Evolutionary conservation across 2,888 invertebrate genomes (phyloP).

Genomic region (Machimus atricapillus): DNA sequence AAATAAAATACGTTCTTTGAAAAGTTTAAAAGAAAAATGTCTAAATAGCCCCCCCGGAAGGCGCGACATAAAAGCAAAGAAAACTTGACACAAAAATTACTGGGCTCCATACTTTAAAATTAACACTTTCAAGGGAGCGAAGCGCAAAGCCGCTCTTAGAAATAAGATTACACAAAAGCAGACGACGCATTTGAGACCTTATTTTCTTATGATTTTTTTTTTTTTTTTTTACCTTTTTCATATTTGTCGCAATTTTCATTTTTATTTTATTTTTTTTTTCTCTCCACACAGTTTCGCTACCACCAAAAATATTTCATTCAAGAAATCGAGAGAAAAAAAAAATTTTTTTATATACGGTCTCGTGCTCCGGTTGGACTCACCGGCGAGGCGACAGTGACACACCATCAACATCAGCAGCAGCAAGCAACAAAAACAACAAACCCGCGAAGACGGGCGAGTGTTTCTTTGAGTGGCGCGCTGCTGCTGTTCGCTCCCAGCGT

Average conservation of each 20-base stretch:
- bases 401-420: neutral
- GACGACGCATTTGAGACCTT: neutral
- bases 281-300: neutral
- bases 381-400: neutral
- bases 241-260: neutral
- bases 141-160: neutral
- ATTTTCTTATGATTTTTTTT: neutral
- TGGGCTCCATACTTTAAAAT: neutral
- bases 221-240: neutral
- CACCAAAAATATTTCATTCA: constrained; percentile 27
- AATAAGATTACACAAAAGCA: neutral
- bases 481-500: neutral
- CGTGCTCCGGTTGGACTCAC: neutral
- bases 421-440: neutral
- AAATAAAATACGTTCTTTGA: neutral
- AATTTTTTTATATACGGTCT: neutral
- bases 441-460: neutral
- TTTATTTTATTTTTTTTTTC: neutral
- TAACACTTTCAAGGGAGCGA: constrained; percentile 4
- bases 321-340: constrained; percentile 10
- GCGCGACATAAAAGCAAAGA: neutral
- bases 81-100: neutral
- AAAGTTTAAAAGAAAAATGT: neutral
- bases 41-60: neutral
- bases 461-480: neutral